Conservation (phyloP, 30 jellyfish, hydroid and myxozoan genomes). For the Hydractinia echinata region DNA sequence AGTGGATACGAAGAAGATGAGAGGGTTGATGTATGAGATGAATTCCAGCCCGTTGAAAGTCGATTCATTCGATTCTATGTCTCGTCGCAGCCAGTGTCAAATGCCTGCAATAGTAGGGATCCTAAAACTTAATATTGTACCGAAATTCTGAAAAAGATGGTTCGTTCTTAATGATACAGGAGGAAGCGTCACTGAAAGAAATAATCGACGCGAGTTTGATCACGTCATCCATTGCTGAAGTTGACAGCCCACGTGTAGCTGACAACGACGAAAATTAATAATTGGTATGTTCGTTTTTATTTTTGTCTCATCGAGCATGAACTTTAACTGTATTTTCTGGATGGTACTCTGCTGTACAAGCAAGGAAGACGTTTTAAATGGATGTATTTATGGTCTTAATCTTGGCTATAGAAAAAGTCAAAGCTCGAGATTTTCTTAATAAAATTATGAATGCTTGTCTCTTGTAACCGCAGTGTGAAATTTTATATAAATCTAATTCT, state of each 20-base stretch:
- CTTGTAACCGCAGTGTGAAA: too few relatives aligned
- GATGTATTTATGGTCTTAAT: too few relatives aligned
- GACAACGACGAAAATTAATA: conserved; percentile 2
- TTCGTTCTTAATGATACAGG: conserved; percentile 16
- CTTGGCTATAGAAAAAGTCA: too few relatives aligned
- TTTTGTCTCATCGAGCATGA: too few relatives aligned
- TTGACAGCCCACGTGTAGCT: not conserved
- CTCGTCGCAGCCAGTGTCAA: conserved; percentile 24
- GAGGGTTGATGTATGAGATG: not conserved
- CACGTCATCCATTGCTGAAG: conserved; percentile 29
- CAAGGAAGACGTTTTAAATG: too few relatives aligned
- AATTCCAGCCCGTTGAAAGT: conserved; percentile 1
- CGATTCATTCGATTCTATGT: conserved; percentile 7
- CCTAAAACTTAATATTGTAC: conserved; percentile 38
- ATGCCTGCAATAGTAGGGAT: conserved; percentile 22
- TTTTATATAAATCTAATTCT: too few relatives aligned
- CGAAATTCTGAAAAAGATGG: conserved; percentile 25
- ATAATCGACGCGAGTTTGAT: conserved; percentile 62
- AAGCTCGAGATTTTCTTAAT: too few relatives aligned
- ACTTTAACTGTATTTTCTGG: too few relatives aligned
- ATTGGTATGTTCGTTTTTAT: not conserved
- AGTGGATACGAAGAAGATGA: conserved; percentile 8
- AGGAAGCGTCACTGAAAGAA: conserved; percentile 2
- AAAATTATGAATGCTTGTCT: too few relatives aligned
- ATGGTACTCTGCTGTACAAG: too few relatives aligned